Evolutionary conservation across 2,113 vertebrate species (phyloP), one percentile per base, ranked within the genome.

Genomic region (Ceyx cyanopectus): DNA sequence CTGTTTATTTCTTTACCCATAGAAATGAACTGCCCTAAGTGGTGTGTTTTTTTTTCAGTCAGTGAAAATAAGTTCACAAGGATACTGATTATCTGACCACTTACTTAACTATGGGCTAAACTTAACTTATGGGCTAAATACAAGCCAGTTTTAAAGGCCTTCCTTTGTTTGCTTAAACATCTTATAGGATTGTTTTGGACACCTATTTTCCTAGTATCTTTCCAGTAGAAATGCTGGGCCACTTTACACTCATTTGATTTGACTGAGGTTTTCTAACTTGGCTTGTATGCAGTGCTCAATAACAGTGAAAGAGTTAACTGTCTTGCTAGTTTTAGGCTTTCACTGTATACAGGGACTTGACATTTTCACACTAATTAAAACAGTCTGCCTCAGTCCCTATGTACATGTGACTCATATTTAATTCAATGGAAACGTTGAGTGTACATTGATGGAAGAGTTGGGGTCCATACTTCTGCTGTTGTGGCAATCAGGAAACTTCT

Each of bases 351-450:
- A 84, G 58, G 51, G 83, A 87, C 83, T 76, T 96, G 95, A 94
- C 93, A 94, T 96, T 96, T 96, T 87, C 95, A 76, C 83, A 76
- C 81, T 95, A 96, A 95, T 96, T 96, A 94, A 93, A 95, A 43
- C 83, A 85, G 93, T 50, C 69, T 94, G 66, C 24, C 61, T 86
- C 37, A 32, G 86, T 95, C 83, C 74, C 86, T 86, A 51, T 90
- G 93, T 89, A 81, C 92, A 94, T 93, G 92, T 89, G 94, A 90
- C 89, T 95, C 92, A 93, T 95, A 95, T 96, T 95, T 96, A 96
- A 96, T 94, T 96, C 92, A 96, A 93, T 85, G 84, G 74, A 89
- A 96, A 84, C 2, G 0, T 87, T 95, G 83, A 81, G 37, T 43
- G 62, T 69, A 41, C 45, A 15, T 58, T 72, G 86, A 82, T 72